phyloP scores from a whole-genome alignment of 2,113 vertebrate species.

The Charadrius vociferus region DNA sequence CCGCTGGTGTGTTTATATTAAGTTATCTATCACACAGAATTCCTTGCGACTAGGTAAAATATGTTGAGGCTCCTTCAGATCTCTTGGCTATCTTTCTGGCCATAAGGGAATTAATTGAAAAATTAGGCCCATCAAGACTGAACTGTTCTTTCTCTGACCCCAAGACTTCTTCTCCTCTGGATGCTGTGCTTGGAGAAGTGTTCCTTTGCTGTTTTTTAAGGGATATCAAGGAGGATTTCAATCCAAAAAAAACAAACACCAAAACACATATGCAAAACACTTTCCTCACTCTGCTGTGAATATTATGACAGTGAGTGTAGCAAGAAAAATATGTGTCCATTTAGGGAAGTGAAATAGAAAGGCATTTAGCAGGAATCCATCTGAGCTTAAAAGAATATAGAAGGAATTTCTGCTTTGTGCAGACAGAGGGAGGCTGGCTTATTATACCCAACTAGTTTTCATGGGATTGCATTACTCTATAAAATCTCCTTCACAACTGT shows the following conservation, averaged over 20 bases:
- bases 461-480: background rate
- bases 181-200: background rate
- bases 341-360: conserved; percentile 24
- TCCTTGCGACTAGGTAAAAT: conserved; percentile 7
- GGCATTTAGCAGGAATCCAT: background rate
- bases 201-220: conserved; percentile 24
- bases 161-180: background rate
- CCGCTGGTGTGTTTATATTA: background rate
- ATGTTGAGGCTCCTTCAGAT: conserved; percentile 23
- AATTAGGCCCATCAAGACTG: conserved; percentile 14
- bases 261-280: background rate
- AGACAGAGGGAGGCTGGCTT: background rate
- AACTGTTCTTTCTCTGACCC: conserved; percentile 21
- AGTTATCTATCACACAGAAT: background rate
- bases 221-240: conserved; percentile 53
- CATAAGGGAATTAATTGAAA: conserved; percentile 23
- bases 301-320: background rate
- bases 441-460: background rate
- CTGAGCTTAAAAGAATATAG: conserved; percentile 24
- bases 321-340: conserved; percentile 2
- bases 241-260: background rate
- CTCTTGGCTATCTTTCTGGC: conserved; percentile 29
- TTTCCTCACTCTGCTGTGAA: background rate
- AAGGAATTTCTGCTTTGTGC: conserved; percentile 33
- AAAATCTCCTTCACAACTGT: background rate